These are phyloP conservation scores for Astreopora myriophthalma DNA, from an alignment of 64 coral and sea anemone species.

Conservation along the genomic window DNA sequence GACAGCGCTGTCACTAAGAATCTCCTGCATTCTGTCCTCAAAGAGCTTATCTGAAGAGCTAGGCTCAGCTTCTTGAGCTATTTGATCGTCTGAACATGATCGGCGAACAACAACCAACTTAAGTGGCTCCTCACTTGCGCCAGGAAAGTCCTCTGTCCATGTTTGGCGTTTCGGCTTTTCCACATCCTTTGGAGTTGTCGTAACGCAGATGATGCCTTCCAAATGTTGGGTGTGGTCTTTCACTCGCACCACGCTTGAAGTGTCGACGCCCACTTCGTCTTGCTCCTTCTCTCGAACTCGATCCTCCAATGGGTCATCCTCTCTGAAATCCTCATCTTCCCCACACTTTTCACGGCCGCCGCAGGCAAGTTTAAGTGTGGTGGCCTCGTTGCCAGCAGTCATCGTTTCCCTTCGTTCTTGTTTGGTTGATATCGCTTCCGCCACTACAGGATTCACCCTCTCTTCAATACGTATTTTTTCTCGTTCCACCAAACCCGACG, in stretches of 20 bases:
- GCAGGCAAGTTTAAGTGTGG: neutral
- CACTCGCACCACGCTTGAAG: slow-evolving; percentile 52
- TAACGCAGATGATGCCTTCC: slow-evolving; percentile 48
- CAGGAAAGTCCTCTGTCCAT: neutral
- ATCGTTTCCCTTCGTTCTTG: neutral
- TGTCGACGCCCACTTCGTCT: slow-evolving; percentile 33
- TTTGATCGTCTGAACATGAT: neutral
- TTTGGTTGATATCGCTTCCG: neutral
- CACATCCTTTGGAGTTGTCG: slow-evolving; percentile 10
- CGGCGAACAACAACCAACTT: neutral
- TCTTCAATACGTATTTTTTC: slow-evolving; percentile 16
- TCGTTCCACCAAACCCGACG: slow-evolving; percentile 13
- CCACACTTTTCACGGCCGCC: neutral
- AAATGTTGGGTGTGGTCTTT: slow-evolving; percentile 34
- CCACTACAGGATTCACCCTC: neutral
- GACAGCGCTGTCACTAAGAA: slow-evolving; percentile 2
- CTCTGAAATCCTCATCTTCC: neutral
- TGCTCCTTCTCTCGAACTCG: neutral
- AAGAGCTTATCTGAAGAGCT: neutral
- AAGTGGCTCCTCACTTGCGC: neutral
- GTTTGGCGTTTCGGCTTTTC: slow-evolving; percentile 25
- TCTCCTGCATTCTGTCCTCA: slow-evolving; percentile 10
- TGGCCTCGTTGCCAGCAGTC: neutral
- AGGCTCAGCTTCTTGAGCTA: neutral
- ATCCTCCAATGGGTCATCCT: neutral